Conservation (phyloP, 2,888 invertebrate genomes). For the Allophyes oxyacanthae region DNA sequence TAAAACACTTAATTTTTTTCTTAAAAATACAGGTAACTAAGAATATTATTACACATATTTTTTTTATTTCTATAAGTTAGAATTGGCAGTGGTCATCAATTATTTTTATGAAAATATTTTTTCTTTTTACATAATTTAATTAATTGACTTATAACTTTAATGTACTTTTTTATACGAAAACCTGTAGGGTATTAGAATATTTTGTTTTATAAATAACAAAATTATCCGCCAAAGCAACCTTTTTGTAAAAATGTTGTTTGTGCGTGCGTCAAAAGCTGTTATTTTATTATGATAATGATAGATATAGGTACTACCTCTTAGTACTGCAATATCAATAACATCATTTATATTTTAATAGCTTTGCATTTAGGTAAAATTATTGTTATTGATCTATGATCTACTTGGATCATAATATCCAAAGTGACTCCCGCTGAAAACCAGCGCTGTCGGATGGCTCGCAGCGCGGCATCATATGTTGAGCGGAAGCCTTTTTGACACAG, state of each 20-base stretch:
- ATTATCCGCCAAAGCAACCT: constrained; percentile 10
- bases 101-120: constrained; percentile 25
- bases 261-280: no score
- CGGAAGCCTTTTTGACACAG: no score
- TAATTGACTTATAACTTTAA: constrained; percentile 46
- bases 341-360: no score
- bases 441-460: no score
- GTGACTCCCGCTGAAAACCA: no score
- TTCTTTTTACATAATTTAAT: constrained; percentile 47
- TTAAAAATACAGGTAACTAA: constrained; percentile 72
- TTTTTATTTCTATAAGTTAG: constrained; percentile 56
- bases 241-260: not conserved
- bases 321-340: no score
- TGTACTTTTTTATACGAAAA: constrained; percentile 67
- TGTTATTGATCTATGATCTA: no score
- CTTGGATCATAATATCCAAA: no score
- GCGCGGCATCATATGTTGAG: no score
- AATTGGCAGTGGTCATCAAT: constrained; percentile 69
- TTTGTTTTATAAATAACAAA: constrained; percentile 22
- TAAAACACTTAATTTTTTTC: constrained; percentile 36
- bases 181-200: constrained; percentile 62
- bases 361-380: no score
- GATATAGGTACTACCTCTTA: no score
- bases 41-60: constrained; percentile 60
- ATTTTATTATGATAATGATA: no score